A percentile compares a stretch with the other conserved stretches of the same genome.
phyloP scores from a whole-genome alignment of 2,888 invertebrate genomes.

The Gymnoscelis rufifasciata region DNA sequence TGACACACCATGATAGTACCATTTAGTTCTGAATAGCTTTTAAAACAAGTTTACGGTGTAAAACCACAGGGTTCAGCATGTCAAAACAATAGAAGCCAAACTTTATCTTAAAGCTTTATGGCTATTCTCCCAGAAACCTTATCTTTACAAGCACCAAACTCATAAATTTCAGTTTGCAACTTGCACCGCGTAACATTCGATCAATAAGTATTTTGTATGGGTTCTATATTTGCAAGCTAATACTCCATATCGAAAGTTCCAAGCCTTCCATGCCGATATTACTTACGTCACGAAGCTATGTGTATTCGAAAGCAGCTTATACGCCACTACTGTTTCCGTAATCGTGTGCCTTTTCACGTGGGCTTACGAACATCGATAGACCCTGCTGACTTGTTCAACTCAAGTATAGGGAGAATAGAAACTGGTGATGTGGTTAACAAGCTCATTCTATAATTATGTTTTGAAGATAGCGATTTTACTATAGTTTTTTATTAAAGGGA shows the following conservation, averaged over 20 bases:
- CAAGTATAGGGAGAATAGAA: slow-evolving; percentile 11
- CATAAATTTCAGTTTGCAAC: slow-evolving; percentile 77
- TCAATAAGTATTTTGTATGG: slow-evolving; percentile 77
- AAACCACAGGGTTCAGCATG: too few relatives aligned
- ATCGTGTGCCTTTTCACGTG: slow-evolving; percentile 28
- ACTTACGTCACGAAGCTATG: slow-evolving; percentile 48
- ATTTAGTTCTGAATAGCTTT: too few relatives aligned
- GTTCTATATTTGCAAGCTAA: slow-evolving; percentile 76
- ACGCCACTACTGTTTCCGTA: slow-evolving; percentile 20
- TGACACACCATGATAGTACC: too few relatives aligned
- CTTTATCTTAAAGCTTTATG: neutral
- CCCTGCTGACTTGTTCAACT: slow-evolving; percentile 15
- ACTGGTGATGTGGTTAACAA: slow-evolving; percentile 1
- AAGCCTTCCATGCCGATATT: slow-evolving; percentile 61
- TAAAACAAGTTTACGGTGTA: too few relatives aligned
- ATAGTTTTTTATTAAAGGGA: too few relatives aligned
- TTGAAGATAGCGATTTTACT: too few relatives aligned
- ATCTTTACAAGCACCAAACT: slow-evolving; percentile 40
- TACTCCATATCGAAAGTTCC: slow-evolving; percentile 70
- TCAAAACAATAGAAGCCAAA: neutral
- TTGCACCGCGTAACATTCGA: slow-evolving; percentile 73
- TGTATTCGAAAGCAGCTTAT: slow-evolving; percentile 28
- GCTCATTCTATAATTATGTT: neutral
- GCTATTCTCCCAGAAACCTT: neutral
- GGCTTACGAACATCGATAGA: slow-evolving; percentile 17